Evolutionary conservation across 2,888 invertebrate genomes (phyloP).

Genomic region (Cheilosia pagana): DNA sequence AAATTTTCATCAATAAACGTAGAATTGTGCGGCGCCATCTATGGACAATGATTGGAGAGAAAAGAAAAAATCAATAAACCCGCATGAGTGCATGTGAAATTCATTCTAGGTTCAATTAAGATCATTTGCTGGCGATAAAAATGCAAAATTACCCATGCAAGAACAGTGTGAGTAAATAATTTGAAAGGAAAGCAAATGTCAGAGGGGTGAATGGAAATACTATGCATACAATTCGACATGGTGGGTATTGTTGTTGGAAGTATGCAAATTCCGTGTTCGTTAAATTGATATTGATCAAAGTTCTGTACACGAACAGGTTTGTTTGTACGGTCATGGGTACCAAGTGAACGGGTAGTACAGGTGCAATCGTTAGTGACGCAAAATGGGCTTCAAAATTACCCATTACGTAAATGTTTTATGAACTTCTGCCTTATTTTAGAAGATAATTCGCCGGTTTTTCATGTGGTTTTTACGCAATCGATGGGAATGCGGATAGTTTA

Average conservation of each 20-base stretch:
- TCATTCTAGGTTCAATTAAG: constrained; percentile 79
- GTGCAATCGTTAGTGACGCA: constrained; percentile 41
- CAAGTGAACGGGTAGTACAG: constrained; percentile 45
- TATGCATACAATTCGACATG: constrained; percentile 15
- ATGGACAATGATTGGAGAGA: constrained; percentile 6
- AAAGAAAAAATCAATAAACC: constrained; percentile 16
- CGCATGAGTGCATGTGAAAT: constrained; percentile 27
- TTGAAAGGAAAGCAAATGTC: constrained; percentile 5
- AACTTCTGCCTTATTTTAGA: not conserved
- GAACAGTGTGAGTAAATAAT: constrained; percentile 15
- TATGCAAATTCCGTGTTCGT: constrained; percentile 52
- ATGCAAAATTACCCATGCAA: constrained; percentile 78
- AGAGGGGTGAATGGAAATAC: not conserved
- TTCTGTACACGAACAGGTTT: constrained; percentile 43
- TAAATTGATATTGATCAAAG: constrained; percentile 36
- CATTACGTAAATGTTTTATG: constrained; percentile 25
- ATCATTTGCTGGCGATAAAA: constrained; percentile 81
- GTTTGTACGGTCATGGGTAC: constrained; percentile 49
- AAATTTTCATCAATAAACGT: constrained; percentile 81
- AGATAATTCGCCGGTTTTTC: too few species aligned
- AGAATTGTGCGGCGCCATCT: constrained; percentile 82
- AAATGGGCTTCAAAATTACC: constrained; percentile 22
- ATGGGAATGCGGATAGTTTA: constrained; percentile 1
- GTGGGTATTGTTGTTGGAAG: not conserved
- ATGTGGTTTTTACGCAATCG: not conserved